A percentile compares a stretch with the other conserved stretches of the same genome.
Conservation (phyloP, 37 sponge, comb jelly and placozoan genomes). For the Crambe crambe region DNA sequence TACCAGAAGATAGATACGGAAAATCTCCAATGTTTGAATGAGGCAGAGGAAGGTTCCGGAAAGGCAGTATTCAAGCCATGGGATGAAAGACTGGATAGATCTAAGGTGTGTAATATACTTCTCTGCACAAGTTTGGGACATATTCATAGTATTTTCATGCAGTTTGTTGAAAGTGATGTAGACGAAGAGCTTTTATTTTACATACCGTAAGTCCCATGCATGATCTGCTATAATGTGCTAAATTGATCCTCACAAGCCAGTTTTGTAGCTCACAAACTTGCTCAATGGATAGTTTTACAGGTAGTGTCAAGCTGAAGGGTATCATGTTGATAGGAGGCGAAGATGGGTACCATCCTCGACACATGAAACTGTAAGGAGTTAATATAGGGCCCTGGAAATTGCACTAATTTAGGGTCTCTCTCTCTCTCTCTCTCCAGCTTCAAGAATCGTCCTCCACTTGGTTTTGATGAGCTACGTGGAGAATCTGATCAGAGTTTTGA, state of each 20-base stretch:
- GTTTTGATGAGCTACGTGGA: constrained; percentile 88
- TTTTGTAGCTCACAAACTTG: no score
- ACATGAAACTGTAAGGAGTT: constrained; percentile 79
- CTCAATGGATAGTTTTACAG: constrained; percentile 93
- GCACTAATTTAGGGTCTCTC: not conserved
- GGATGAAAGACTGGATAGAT: constrained; percentile 85
- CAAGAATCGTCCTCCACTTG: constrained; percentile 88
- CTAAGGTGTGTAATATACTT: constrained; percentile 46
- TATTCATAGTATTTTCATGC: not conserved
- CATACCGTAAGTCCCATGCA: constrained; percentile 75
- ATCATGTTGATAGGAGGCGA: constrained; percentile 87
- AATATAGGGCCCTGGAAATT: not conserved
- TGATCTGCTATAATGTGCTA: no score
- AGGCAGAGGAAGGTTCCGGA: constrained; percentile 86
- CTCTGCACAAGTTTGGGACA: not conserved
- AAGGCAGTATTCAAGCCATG: constrained; percentile 92
- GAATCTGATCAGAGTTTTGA: constrained; percentile 82
- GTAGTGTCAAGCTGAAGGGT: constrained; percentile 92
- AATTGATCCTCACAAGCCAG: no score
- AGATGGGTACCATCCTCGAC: constrained; percentile 77
- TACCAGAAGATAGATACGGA: constrained; percentile 87
- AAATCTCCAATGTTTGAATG: constrained; percentile 90
- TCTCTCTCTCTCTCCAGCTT: constrained; percentile 1
- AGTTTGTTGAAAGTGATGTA: constrained; percentile 98
- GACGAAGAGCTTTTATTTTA: constrained; percentile 94